phyloP scores from a whole-genome alignment of 2,113 vertebrate genomes.

The Oxyura jamaicensis region DNA sequence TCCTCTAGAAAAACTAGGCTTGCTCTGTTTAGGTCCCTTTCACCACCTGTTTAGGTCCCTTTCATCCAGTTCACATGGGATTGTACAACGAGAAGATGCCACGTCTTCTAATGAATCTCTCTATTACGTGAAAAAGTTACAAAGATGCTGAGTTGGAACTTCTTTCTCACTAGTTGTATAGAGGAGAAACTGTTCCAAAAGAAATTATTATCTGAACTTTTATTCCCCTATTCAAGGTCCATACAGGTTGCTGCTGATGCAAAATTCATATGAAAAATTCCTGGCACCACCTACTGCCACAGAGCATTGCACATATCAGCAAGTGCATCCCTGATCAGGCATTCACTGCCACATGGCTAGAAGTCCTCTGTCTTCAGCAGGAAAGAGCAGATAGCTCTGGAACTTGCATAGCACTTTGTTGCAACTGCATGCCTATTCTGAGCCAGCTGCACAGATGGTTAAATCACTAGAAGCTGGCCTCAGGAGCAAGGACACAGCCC shows the following conservation, averaged over 20 bases:
- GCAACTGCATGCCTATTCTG: neutral
- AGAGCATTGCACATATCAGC: neutral
- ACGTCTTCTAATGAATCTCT: neutral
- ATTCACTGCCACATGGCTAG: neutral
- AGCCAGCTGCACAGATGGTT: neutral
- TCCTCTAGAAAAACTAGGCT: neutral
- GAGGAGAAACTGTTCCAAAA: neutral
- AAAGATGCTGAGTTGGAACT: neutral
- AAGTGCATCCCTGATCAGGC: rapidly evolving
- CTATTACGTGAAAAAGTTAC: neutral
- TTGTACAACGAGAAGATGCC: neutral
- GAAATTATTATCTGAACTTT: neutral
- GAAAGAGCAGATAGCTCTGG: neutral
- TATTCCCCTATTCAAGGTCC: neutral
- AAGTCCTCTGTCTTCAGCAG: neutral
- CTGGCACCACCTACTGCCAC: neutral
- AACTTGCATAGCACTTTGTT: neutral
- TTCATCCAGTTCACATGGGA: neutral
- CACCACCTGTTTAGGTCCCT: neutral
- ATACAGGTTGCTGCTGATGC: neutral
- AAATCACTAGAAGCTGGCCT: neutral
- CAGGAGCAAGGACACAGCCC: neutral
- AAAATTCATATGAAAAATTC: neutral
- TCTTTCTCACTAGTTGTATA: neutral
- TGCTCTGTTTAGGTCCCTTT: neutral